phyloP scores from a whole-genome alignment of 2,113 vertebrate species.

The Nipponia nippon region DNA sequence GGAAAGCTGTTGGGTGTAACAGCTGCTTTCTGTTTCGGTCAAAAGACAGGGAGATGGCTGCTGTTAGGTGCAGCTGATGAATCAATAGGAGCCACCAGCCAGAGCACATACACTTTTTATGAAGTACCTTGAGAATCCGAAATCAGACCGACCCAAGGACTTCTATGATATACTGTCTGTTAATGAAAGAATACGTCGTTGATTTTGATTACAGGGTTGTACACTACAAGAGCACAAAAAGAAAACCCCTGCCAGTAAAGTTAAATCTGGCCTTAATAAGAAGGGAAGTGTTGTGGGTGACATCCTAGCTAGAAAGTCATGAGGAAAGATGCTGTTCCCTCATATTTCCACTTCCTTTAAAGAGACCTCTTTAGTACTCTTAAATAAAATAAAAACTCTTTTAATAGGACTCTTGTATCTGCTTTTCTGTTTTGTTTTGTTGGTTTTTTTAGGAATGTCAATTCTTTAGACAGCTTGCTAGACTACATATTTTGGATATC shows the following conservation, averaged over 20 bases:
- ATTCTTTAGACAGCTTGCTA: background rate
- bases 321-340: background rate
- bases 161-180: background rate
- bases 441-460: background rate
- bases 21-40: background rate
- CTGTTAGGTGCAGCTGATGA: background rate
- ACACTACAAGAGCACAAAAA: background rate
- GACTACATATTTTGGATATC: background rate
- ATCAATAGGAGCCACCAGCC: background rate
- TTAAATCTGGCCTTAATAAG: background rate
- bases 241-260: background rate
- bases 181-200: background rate
- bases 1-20: background rate
- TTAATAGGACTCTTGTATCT: background rate
- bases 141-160: background rate
- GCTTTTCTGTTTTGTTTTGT: background rate
- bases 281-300: background rate
- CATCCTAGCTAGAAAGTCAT: background rate
- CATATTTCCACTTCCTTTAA: background rate
- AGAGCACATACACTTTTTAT: background rate
- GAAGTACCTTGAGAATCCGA: background rate
- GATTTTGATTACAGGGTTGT: background rate
- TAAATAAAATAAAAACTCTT: too few species aligned
- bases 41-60: background rate
- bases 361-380: background rate